These are phyloP conservation scores for Ceraclea dissimilis DNA, from an alignment of 2,888 invertebrate genomes.

Conservation along the genomic window DNA sequence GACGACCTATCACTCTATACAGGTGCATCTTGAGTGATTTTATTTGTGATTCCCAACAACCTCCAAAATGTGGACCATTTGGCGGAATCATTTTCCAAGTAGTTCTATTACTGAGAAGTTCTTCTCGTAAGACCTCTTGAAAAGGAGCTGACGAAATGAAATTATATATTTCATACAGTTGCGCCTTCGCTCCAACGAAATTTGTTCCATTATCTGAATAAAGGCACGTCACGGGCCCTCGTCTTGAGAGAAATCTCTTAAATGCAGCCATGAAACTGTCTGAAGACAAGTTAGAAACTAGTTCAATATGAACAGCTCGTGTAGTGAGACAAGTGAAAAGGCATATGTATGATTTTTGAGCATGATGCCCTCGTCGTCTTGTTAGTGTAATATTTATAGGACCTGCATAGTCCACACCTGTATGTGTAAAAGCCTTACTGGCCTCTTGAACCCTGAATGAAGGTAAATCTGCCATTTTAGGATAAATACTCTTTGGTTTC, in stretches of 20 bases:
- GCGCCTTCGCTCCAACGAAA: not conserved
- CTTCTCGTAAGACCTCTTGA: not conserved
- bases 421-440: conserved; percentile 1
- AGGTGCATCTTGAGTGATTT: not conserved
- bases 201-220: conserved; percentile 3
- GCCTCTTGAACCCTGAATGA: not conserved
- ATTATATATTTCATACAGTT: not conserved
- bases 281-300: not conserved
- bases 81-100: conserved; percentile 4
- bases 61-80: not conserved
- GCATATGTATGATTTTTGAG: conserved; percentile 3
- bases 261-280: not conserved
- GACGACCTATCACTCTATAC: not conserved
- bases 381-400: conserved; percentile 1
- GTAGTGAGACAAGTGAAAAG: not conserved
- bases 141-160: not conserved
- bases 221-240: not conserved
- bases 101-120: not conserved
- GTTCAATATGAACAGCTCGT: conserved; percentile 1
- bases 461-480: conserved; percentile 4
- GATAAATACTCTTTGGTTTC: not conserved
- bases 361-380: not conserved
- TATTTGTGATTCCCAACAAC: not conserved
- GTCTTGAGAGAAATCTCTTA: not conserved
- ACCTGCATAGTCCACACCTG: conserved; percentile 3